Evolutionary conservation across 2,888 invertebrate genomes (phyloP).

Genomic region (Macaria liturata): DNA sequence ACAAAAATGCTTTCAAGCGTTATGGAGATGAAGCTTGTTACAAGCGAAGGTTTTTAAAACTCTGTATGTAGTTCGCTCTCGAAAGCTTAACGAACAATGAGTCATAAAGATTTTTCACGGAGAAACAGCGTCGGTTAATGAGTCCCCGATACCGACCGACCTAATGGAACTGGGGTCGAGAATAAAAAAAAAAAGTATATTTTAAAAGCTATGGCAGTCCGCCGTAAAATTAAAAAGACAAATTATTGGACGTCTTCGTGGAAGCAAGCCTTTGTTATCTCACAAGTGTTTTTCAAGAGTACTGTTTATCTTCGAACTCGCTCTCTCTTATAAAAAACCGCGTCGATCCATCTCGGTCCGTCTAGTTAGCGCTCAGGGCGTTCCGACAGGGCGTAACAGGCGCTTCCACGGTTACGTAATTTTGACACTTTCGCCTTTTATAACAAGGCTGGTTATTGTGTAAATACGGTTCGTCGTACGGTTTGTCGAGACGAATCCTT

Average conservation of each 20-base stretch:
- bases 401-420: conserved; percentile 78
- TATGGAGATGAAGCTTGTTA: conserved; percentile 28
- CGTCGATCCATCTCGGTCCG: conserved; percentile 66
- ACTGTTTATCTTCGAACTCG: conserved; percentile 70
- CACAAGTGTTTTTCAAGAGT: conserved; percentile 82
- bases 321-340: conserved; percentile 54
- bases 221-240: conserved; percentile 83
- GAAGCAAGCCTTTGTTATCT: conserved; percentile 82
- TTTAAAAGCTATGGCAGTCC: conserved; percentile 77
- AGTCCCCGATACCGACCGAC: conserved; percentile 70
- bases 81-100: conserved; percentile 72
- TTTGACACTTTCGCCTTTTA: conserved; percentile 78
- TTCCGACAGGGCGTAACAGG: conserved; percentile 78
- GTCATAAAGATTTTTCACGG: conserved; percentile 72
- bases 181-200: conserved; percentile 69
- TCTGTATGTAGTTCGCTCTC: conserved; percentile 50
- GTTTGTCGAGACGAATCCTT: conserved; percentile 64
- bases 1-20: conserved; percentile 16
- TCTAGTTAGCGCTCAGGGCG: conserved; percentile 77
- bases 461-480: conserved; percentile 58
- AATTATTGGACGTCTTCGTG: conserved; percentile 83
- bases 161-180: conserved; percentile 74
- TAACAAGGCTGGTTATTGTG: conserved; percentile 79
- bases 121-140: conserved; percentile 64
- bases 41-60: conserved; percentile 28